These are phyloP conservation scores for Montipora foliosa DNA, from an alignment of 64 coral and sea anemone species.

Conservation along the genomic window DNA sequence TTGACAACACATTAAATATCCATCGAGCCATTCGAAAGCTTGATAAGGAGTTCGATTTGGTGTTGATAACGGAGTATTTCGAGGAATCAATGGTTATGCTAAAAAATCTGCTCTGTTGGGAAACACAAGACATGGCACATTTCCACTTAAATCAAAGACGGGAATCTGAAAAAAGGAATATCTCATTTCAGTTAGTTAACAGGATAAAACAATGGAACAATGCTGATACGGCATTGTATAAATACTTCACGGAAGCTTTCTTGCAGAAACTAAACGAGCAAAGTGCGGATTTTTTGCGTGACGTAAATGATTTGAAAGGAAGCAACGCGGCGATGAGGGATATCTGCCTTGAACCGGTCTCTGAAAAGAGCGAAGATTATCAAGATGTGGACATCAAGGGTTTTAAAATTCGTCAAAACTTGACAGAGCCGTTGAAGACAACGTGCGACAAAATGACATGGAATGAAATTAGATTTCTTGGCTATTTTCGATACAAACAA, in stretches of 20 bases:
- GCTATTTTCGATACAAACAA: slow-evolving; percentile 82
- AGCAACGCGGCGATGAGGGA: slow-evolving; percentile 60
- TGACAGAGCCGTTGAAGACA: slow-evolving; percentile 57
- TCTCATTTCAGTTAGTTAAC: slow-evolving; percentile 46
- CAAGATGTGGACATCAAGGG: slow-evolving; percentile 55
- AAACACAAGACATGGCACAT: slow-evolving; percentile 81
- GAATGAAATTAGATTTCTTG: slow-evolving; percentile 83
- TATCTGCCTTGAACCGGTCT: slow-evolving; percentile 53
- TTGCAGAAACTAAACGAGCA: slow-evolving; percentile 60
- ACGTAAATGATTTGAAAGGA: slow-evolving; percentile 60
- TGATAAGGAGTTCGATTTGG: slow-evolving; percentile 83
- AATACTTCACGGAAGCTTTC: slow-evolving; percentile 71
- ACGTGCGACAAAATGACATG: slow-evolving; percentile 86
- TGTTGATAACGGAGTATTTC: slow-evolving; percentile 86
- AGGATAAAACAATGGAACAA: slow-evolving; percentile 86
- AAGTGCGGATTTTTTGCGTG: slow-evolving; percentile 62
- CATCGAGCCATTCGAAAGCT: slow-evolving; percentile 39
- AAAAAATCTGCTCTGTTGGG: slow-evolving; percentile 87
- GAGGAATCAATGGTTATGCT: slow-evolving; percentile 90
- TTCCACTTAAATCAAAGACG: slow-evolving; percentile 88
- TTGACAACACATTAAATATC: slow-evolving; percentile 71
- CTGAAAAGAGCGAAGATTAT: slow-evolving; percentile 25
- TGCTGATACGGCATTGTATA: slow-evolving; percentile 75
- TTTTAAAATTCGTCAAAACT: slow-evolving; percentile 63
- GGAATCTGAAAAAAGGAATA: slow-evolving; percentile 32